Conservation (phyloP, 2,888 invertebrate genomes). For the Anagyrus pseudococci region DNA sequence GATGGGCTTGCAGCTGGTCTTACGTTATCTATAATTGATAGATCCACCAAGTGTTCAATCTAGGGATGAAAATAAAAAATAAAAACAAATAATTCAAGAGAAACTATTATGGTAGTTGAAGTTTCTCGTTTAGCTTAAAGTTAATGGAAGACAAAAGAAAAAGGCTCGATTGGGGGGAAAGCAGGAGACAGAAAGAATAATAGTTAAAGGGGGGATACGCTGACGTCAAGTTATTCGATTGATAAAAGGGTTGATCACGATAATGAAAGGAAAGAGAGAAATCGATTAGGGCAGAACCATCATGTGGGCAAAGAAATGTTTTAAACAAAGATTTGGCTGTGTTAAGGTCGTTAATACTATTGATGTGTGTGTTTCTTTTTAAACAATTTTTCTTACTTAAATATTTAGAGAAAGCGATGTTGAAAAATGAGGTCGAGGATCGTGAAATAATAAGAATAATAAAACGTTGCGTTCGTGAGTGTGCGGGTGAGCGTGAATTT, state of each 20-base stretch:
- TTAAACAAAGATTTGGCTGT: constrained; percentile 55
- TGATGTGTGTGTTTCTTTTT: constrained; percentile 48
- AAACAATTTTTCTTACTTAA: constrained; percentile 38
- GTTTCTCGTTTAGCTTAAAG: constrained; percentile 6
- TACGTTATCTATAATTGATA: constrained; percentile 37
- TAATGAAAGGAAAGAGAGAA: constrained; percentile 6
- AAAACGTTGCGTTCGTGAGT: constrained; percentile 28
- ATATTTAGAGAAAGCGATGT: constrained; percentile 39
- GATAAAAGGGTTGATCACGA: constrained; percentile 9
- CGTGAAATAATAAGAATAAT: constrained; percentile 28
- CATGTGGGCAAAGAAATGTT: constrained; percentile 46
- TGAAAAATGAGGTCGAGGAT: constrained; percentile 19
- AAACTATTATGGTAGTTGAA: constrained; percentile 1
- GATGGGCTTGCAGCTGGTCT: constrained; percentile 23
- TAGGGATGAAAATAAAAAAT: constrained; percentile 27
- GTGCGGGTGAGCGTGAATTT: constrained; percentile 30
- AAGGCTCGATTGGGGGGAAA: no score
- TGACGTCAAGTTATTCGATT: no score
- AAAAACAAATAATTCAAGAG: background rate
- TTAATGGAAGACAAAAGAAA: constrained; percentile 2
- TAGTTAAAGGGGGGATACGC: no score
- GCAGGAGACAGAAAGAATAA: no score
- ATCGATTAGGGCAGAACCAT: constrained; percentile 32
- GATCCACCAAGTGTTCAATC: constrained; percentile 59
- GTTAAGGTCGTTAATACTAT: constrained; percentile 52